These are phyloP conservation scores for Macrophya alboannulata DNA, from an alignment of 2,888 invertebrate species.

Conservation along the genomic window DNA sequence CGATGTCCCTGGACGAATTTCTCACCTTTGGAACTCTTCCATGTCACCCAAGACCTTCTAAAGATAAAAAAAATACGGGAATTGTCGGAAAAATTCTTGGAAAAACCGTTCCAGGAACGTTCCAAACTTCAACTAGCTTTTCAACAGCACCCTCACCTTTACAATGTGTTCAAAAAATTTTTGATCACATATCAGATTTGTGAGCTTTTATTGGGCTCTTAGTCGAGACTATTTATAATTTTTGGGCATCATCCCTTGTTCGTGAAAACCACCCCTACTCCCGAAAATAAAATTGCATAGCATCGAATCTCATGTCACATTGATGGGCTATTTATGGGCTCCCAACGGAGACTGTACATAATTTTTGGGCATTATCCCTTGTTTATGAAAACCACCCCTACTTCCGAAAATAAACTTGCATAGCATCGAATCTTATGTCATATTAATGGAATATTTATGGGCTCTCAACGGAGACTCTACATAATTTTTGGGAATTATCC, in stretches of 20 bases:
- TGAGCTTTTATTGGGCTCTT: neutral
- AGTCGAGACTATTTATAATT: neutral
- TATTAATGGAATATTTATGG: neutral
- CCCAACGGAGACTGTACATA: neutral
- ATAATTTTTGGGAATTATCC: neutral
- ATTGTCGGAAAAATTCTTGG: no score
- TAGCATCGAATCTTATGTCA: neutral
- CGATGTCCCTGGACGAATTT: no score
- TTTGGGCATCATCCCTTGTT: neutral
- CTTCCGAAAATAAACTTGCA: neutral
- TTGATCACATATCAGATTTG: neutral
- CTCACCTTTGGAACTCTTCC: no score
- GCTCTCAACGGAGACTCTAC: neutral
- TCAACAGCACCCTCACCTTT: neutral
- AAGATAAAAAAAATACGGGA: no score
- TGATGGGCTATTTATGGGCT: neutral
- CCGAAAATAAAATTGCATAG: neutral
- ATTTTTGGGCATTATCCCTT: conserved; percentile 2
- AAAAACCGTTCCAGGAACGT: no score
- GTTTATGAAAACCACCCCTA: neutral
- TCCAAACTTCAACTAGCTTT: no score
- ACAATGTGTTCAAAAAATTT: neutral
- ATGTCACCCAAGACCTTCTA: no score
- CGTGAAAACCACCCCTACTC: neutral
- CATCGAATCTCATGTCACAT: neutral